Evolutionary conservation across 2,888 invertebrate species (phyloP).

Genomic region (Drosophila picticornis): DNA sequence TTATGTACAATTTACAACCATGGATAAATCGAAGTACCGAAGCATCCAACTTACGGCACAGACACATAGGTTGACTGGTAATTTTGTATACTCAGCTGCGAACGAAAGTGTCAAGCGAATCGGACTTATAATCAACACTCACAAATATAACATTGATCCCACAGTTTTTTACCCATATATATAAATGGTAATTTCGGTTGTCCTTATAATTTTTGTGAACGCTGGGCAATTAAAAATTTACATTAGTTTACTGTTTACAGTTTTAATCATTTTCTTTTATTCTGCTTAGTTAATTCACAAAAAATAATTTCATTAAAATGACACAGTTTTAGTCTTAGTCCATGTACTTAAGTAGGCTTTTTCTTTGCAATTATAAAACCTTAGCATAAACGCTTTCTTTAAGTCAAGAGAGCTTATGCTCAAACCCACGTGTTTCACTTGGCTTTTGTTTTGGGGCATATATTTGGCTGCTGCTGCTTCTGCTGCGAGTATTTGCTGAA

Average conservation of each 20-base stretch:
- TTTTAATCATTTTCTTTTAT: neutral
- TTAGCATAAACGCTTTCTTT: neutral
- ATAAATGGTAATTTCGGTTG: neutral
- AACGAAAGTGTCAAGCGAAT: neutral
- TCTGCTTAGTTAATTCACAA: neutral
- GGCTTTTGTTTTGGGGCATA: constrained; percentile 44
- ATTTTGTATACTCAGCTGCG: neutral
- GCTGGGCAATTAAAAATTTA: neutral
- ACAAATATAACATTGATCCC: neutral
- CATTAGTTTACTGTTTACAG: neutral
- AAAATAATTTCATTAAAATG: neutral
- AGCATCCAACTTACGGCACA: neutral
- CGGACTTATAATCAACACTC: neutral
- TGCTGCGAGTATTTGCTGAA: constrained; percentile 45
- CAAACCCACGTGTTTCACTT: constrained; percentile 20
- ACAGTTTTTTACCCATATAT: neutral
- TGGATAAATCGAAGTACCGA: neutral
- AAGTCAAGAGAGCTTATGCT: constrained; percentile 3
- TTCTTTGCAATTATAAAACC: neutral
- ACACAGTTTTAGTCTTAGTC: neutral
- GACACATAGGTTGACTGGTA: neutral
- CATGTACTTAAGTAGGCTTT: neutral
- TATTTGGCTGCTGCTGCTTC: constrained; percentile 46
- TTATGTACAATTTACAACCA: neutral
- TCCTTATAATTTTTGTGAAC: neutral